Evolutionary conservation across 2,888 invertebrate species (phyloP).

Genomic region (Ceraclea dissimilis): DNA sequence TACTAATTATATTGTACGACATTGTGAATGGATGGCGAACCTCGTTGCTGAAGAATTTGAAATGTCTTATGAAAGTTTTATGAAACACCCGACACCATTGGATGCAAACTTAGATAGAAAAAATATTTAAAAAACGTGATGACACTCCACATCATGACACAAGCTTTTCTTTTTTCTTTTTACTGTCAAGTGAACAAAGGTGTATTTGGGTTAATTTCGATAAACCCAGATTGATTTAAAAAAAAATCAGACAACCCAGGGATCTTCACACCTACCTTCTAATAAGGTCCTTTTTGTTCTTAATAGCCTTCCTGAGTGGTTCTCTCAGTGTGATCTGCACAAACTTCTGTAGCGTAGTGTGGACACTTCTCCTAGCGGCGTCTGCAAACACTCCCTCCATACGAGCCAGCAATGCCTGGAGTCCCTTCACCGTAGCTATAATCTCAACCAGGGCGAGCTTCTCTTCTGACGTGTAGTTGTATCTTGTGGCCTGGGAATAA

Average conservation of each 20-base stretch:
- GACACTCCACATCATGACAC: too few relatives aligned
- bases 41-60: neutral
- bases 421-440: slow-evolving; percentile 97
- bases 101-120: neutral
- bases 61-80: neutral
- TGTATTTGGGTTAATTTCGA: too few relatives aligned
- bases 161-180: too few relatives aligned
- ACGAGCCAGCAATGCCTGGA: slow-evolving; percentile 92
- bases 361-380: slow-evolving; percentile 85
- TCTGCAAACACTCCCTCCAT: slow-evolving; percentile 96
- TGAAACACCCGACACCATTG: too few relatives aligned
- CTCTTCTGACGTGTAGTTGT: slow-evolving; percentile 95
- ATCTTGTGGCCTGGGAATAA: slow-evolving; percentile 72
- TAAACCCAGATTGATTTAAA: too few relatives aligned
- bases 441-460: slow-evolving; percentile 97
- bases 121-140: neutral
- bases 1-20: neutral
- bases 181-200: too few relatives aligned
- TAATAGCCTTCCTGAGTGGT: slow-evolving; percentile 90
- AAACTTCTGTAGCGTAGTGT: slow-evolving; percentile 95
- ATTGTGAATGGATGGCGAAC: too few relatives aligned
- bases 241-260: too few relatives aligned
- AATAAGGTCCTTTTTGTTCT: slow-evolving; percentile 95
- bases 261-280: slow-evolving; percentile 47
- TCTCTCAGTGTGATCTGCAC: slow-evolving; percentile 84